Base-by-base conservation (phyloP, 2,888 invertebrate species). In the Macrosoma leucophasiata region DNA sequence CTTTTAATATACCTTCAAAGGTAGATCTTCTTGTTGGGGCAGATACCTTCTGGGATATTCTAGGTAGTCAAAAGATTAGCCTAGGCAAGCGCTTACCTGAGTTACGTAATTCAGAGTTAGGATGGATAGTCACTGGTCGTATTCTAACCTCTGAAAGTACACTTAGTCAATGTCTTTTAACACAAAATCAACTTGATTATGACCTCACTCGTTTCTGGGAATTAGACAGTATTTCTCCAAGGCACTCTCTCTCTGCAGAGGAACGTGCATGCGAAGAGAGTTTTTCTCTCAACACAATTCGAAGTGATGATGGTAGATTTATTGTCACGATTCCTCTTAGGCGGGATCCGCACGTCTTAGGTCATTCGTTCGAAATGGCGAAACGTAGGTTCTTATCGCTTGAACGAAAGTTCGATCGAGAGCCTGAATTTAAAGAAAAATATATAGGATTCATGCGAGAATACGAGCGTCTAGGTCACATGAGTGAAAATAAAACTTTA, bases 291-390 rank as follows among this genome's bases (percentile, higher is more conserved):
- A 39, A 33, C 7, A 47, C 30, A 5, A 4, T 23, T 3, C 30
- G 50, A 20, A 19, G 39, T 1, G 10, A 25, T 1, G 17, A 44
- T 5, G 52, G 52, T 10, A 33, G 36, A 1, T 49, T 50, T 36
- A 22, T 45, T 3, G 50, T 53, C 1, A 43, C 41, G 1, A 41
- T 49, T 7, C 50, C 52, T 3, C 20, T 52, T 6, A 46, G 46
- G 13, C 17, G 36, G 2, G 13, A 35, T 7, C 47, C 47, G 4
- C 15, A 22, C 5, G 13, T 13, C 1, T 21, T 49, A 29, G 52
- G 52, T 1, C 41, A 52, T n/a, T 54, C 52, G 0, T 49, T 35
- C n/a, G 3, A 10, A 4, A 41, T 36, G 26, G 52, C 53, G 1
- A 45, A 39, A 25, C 21, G 27, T 2, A 26, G 50, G 2, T 49